Evolutionary conservation across 2,888 invertebrate species (phyloP), one percentile per base, ranked within the genome.

Genomic region (Drosophila pseudotalamancana): DNA sequence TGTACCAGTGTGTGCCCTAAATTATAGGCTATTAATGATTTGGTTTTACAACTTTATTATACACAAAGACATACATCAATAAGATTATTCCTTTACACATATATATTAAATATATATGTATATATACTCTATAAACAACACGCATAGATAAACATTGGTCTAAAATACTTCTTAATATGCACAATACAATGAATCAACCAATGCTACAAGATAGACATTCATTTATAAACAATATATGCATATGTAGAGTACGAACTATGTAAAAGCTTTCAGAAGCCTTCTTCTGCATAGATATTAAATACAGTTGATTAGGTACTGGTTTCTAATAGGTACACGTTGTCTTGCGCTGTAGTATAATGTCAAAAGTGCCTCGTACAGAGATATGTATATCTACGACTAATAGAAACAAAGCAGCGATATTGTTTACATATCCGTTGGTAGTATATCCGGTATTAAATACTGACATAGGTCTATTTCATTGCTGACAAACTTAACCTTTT

Each of bases 401-500:
- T 48, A 50, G 46, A 54, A 63, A 50, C 48, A 29, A 56, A 50
- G 27, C 45, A 11, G 31, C 25, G 21, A n/a, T 27, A 8, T 21
- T 50, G 34, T 45, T 89, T 90, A 95, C 91, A 95, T 94, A 90
- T 94, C 93, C 32, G 93, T 93, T 54, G 96, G 96, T 78, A 96
- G 91, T 87, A 96, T 95, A 89, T 96, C 96, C 14, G 96, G 96
- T 92, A 96, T 95, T 74, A 96, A 91, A 91, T 95, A 94, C 82
- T 94, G 93, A 90, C 95, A 95, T 34, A 96, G 92, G 65, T 95
- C 95, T 89, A 93, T 93, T 85, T 95, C 95, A 12, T 94, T 94
- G 86, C 91, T 93, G 3, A 95, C 94, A 91, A 96, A 95, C 55
- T 93, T 93, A 6, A 96, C 95, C 92, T 96, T 96, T 64, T 94